phyloP scores from a whole-genome alignment of 1,140 invertebrate species.

The Drosophila pallidifrons region DNA sequence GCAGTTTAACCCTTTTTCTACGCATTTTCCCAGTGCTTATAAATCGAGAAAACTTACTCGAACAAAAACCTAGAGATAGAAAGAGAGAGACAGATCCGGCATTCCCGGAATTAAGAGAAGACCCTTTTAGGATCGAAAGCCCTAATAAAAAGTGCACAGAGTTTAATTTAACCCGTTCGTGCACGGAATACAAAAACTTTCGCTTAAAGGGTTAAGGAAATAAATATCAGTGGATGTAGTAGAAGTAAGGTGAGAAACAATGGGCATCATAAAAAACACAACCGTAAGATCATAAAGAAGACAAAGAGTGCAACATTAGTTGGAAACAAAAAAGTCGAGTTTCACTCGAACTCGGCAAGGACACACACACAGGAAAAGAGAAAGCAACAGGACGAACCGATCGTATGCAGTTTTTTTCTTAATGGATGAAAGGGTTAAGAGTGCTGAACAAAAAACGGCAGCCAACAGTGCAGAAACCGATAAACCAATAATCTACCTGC shows the following conservation, averaged over 20 bases:
- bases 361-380: conserved; percentile 37
- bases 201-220: conserved; percentile 72
- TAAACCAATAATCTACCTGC: conserved; percentile 33
- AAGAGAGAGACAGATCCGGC: background rate
- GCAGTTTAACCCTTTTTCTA: conserved; percentile 34
- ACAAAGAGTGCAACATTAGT: conserved; percentile 70
- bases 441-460: conserved; percentile 54
- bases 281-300: conserved; percentile 71
- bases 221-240: conserved; percentile 9
- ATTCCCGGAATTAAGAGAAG: conserved; percentile 48
- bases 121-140: conserved; percentile 5
- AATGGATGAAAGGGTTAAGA: conserved; percentile 76
- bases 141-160: conserved; percentile 63
- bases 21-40: conserved; percentile 19
- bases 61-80: conserved; percentile 45
- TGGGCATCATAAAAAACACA: conserved; percentile 72
- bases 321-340: conserved; percentile 60
- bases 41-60: conserved; percentile 30
- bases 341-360: conserved; percentile 62
- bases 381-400: background rate
- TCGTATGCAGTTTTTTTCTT: conserved; percentile 56
- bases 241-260: conserved; percentile 54
- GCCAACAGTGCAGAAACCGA: conserved; percentile 23
- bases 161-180: conserved; percentile 64
- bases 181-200: conserved; percentile 39